A percentile compares a stretch with the other conserved stretches of the same genome.
These are phyloP conservation scores for Scaptomyza caliginosa DNA, from an alignment of 2,888 invertebrate species.

Conservation along the genomic window DNA sequence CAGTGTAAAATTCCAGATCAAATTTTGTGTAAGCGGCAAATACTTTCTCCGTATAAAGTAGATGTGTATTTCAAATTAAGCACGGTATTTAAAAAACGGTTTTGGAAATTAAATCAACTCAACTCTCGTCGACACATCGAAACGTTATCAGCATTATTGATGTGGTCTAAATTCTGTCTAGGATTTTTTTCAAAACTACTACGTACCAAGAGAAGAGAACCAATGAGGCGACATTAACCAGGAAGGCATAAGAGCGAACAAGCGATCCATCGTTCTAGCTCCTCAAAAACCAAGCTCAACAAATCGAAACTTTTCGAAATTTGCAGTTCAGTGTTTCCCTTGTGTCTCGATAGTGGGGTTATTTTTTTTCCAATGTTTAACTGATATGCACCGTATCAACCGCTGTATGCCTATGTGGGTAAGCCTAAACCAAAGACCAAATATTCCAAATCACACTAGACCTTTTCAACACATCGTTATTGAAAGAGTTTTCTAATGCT, in stretches of 20 bases:
- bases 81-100: constrained; percentile 11
- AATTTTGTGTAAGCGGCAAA: constrained; percentile 34
- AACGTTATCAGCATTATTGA: constrained; percentile 37
- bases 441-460: no score
- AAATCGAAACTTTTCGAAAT: background rate
- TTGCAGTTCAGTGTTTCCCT: constrained; percentile 16
- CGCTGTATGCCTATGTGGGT: constrained; percentile 45
- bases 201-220: constrained; percentile 49
- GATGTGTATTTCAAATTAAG: constrained; percentile 30
- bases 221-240: constrained; percentile 35
- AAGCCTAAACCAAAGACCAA: constrained; percentile 14
- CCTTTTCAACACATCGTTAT: no score
- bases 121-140: background rate
- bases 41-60: constrained; percentile 8
- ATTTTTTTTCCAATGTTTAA: constrained; percentile 37
- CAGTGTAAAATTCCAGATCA: constrained; percentile 22
- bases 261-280: constrained; percentile 35
- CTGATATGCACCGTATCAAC: constrained; percentile 37
- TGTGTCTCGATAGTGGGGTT: constrained; percentile 29
- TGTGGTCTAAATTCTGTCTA: constrained; percentile 49
- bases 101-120: background rate
- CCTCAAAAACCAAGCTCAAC: background rate
- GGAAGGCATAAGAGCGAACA: constrained; percentile 40
- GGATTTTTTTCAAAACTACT: constrained; percentile 49
- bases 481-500: no score